Base-by-base conservation (phyloP, 2,113 vertebrate genomes). In the Eublepharis macularius region DNA sequence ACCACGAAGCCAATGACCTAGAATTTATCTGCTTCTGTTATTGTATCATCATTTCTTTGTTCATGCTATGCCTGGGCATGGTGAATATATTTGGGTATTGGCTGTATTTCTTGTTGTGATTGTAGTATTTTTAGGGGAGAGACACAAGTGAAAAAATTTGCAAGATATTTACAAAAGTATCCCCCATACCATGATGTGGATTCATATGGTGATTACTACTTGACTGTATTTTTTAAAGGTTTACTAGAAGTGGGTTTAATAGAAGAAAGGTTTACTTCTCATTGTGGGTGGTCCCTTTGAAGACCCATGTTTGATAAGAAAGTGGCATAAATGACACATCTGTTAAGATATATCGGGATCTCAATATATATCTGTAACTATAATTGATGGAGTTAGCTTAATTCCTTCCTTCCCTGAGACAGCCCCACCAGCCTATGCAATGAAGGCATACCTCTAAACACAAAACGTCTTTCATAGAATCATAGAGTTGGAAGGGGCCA, bases 81-180 rank as follows among this genome's bases (percentile, higher is more conserved):
- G 32, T 73, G 11, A 43, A 41, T 65, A 82, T 86, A 77, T 83
- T 89, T 39, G 78, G 51, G 83, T 90, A 69, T 24, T 57, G 9
- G 65, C 86, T 88, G 60, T 76, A 84, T 79, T 92, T 90, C 89
- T 88, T 79, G 51, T 73, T 87, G 60, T 86, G 87, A 76, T 92
- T 86, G 26, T 63, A 26, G 21, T 63, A 8, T 29, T 88, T 92
- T 92, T 65, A 85, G 75, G 81, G 84, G 81, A 92, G 91, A 85
- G 85, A 24, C 16, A 63, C 57, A 63, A 19, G 26, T n/a, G 57
- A 24, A 17, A 24, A 63, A 63, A 63, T 63, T 63, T 17, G 57
- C 57, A 63, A 24, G 57, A 63, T 63, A 63, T 63, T 63, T 24
- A 63, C 21, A 63, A 24, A 63, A 24, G 4, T 36, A 69, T 69